These are phyloP conservation scores for Phyllostomus hastatus DNA, from an alignment of 2,113 vertebrate species.

Conservation along the genomic window DNA sequence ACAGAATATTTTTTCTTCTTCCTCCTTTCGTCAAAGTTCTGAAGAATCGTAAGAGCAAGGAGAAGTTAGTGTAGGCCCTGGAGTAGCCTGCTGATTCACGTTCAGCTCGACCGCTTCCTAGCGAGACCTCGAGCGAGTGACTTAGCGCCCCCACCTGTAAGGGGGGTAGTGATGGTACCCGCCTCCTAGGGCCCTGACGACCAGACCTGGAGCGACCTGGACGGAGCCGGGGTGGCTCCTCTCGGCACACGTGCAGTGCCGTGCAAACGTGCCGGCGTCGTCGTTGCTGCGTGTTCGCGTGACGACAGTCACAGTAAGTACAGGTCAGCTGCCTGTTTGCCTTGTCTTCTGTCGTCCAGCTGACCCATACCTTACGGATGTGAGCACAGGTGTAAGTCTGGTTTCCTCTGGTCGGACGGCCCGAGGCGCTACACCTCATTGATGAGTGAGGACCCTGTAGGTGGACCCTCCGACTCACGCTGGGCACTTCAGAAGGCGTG, in stretches of 20 bases:
- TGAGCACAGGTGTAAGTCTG: background rate
- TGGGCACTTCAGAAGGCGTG: background rate
- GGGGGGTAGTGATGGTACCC: accelerated
- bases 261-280: accelerated
- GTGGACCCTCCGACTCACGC: background rate
- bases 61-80: too few relatives aligned
- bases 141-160: accelerated
- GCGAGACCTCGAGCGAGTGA: background rate
- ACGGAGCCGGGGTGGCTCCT: background rate
- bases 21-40: background rate
- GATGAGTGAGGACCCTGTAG: background rate
- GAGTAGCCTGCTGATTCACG: background rate
- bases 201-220: accelerated
- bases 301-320: accelerated
- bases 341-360: background rate
- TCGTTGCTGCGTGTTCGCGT: background rate
- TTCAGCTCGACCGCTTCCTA: accelerated
- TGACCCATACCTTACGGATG: background rate
- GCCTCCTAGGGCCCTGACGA: background rate
- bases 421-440: background rate
- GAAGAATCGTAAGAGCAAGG: background rate
- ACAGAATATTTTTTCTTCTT: background rate
- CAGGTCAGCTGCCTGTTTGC: background rate
- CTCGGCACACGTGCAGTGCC: accelerated
- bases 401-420: background rate